Evolutionary conservation across 2,797 vertebrate species (phyloP).

Genomic region (Catharus ustulatus): DNA sequence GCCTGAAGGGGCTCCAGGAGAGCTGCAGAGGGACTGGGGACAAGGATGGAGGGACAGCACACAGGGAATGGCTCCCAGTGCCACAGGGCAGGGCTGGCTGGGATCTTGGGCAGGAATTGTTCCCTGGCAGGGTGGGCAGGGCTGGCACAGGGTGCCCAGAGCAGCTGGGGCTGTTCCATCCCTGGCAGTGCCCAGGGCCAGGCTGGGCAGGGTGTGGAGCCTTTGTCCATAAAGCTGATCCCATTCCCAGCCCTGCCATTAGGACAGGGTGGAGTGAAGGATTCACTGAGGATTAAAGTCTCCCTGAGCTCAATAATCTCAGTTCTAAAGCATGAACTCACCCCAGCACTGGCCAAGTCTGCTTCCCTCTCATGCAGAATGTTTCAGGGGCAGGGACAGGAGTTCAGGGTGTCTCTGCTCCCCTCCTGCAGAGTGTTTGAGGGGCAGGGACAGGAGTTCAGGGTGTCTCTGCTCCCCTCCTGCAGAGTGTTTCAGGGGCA

Average conservation of each 20-base stretch:
- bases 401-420: background rate
- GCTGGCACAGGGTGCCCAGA: too few relatives aligned
- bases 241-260: background rate
- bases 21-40: too few relatives aligned
- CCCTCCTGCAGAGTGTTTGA: background rate
- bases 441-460: too few relatives aligned
- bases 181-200: background rate
- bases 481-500: background rate
- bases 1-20: too few relatives aligned
- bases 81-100: too few relatives aligned
- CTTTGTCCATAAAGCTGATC: background rate
- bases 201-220: background rate
- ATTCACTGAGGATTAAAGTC: background rate
- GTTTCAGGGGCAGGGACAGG: too few relatives aligned
- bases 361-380: fast-evolving
- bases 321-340: background rate
- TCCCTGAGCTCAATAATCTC: background rate
- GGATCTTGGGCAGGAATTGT: too few relatives aligned
- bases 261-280: background rate
- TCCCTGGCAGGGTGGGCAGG: too few relatives aligned
- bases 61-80: too few relatives aligned
- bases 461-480: background rate
- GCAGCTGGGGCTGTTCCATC: background rate
- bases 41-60: too few relatives aligned
- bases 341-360: background rate